Evolutionary conservation across 1,140 invertebrate genomes (phyloP), one percentile per base, ranked within the genome.

Genomic region (Cecropterus lyciades): DNA sequence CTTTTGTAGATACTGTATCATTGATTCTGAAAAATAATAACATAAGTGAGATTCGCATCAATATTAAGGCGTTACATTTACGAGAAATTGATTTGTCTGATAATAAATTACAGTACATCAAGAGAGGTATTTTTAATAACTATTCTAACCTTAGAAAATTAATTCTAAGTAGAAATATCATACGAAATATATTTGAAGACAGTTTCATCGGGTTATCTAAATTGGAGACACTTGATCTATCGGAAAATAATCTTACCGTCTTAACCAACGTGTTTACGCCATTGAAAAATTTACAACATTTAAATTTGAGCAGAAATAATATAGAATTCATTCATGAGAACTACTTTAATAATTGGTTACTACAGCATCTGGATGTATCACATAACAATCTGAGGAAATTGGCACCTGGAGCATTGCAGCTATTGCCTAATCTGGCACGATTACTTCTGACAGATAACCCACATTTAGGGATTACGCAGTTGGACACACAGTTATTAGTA

Each of bases 291-390:
- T 79, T 97, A 14, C 95, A 96, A 76, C 94, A 95, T 80, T 91
- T 97, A 0, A 95, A 96, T 79, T 89, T 97, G 43, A 94, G 95
- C 63, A 93, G 94, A 27, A 97, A 97, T 83, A 92, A 93, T 24
- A 85, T 97, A 45, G 89, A 94, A 77, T 96, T 96, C 75, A 93
- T 94, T 63, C 94, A 94, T 37, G 93, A 97, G 24, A 87, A 92
- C 37, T 87, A 92, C 70, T 91, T 91, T 20, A 89, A 91, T 70
- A 91, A 91, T 65, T 91, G 87, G 85, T 91, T 94, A 67, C 87
- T 98, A 17, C 95, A 96, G 75, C 95, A 97, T 75, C 90, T 98
- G 46, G 96, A 98, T 72, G 93, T 98, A 5, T 97, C 97, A 10
- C 93, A 95, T 65, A 98, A 98, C 89, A 93, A 94, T 33, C 92